Conservation (phyloP, 1,140 invertebrate species). For the Habropoda laboriosa region DNA sequence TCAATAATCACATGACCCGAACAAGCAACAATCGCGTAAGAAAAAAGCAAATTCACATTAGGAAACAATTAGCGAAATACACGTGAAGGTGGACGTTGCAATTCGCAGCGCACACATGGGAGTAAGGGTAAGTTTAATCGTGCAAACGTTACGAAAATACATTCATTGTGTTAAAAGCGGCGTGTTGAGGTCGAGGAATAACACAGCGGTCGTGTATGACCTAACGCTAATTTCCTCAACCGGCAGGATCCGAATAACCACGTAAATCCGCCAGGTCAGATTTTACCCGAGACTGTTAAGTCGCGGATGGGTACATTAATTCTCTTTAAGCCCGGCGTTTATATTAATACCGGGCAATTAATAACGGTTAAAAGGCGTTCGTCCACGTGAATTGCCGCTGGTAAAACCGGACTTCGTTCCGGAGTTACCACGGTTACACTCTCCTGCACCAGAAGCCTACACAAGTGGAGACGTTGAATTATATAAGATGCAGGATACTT, state of each 20-base stretch:
- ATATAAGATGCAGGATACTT: constrained; percentile 54
- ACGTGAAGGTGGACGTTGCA: no score
- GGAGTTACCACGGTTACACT: constrained; percentile 3
- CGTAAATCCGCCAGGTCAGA: constrained; percentile 53
- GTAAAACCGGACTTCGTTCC: constrained; percentile 11
- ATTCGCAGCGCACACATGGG: no score
- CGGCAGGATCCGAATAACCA: constrained; percentile 49
- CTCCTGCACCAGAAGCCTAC: not conserved
- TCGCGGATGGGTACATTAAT: constrained; percentile 71
- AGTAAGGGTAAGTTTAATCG: constrained; percentile 1
- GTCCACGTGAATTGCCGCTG: constrained; percentile 57
- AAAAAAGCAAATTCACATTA: not conserved
- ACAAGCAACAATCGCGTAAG: not conserved
- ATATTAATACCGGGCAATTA: constrained; percentile 77
- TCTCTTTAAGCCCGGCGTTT: constrained; percentile 74
- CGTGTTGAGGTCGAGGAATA: constrained; percentile 46
- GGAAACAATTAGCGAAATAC: not conserved
- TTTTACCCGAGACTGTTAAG: constrained; percentile 56
- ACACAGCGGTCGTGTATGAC: constrained; percentile 56
- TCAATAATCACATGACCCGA: no score
- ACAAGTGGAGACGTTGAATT: constrained; percentile 66
- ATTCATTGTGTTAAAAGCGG: constrained; percentile 34
- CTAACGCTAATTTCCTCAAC: constrained; percentile 56
- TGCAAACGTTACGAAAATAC: constrained; percentile 1
- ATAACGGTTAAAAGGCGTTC: constrained; percentile 74